Percentiles rank a stretch among this genome's conserved stretches.
These are phyloP conservation scores for Poeciliopsis gracilis DNA, from an alignment of 2,797 vertebrate genomes.

Conservation along the genomic window DNA sequence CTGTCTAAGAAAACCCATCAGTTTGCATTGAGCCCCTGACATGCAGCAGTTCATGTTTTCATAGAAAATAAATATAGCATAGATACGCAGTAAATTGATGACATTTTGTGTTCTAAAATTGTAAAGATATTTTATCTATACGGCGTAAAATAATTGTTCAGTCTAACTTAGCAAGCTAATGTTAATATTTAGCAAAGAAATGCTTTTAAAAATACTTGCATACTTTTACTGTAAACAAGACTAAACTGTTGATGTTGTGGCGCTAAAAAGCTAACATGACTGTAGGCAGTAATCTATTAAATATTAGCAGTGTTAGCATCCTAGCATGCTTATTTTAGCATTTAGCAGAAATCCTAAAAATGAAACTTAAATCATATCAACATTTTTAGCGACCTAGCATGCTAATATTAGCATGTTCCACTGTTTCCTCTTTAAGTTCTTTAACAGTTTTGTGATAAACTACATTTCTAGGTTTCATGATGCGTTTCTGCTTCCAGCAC, in stretches of 20 bases:
- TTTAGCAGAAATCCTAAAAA: not conserved
- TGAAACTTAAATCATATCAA: not conserved
- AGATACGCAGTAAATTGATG: not conserved
- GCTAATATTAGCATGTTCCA: not conserved
- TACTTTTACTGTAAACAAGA: not conserved
- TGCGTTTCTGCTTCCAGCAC: not conserved
- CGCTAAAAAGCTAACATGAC: not conserved
- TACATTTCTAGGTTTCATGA: constrained; percentile 3
- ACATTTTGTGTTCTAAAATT: too few species aligned
- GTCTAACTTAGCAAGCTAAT: not conserved
- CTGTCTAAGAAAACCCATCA: not conserved
- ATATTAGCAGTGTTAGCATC: not conserved
- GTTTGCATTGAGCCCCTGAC: not conserved
- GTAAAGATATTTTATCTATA: not conserved
- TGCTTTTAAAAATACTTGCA: not conserved
- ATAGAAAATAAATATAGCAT: not conserved
- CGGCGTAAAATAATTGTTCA: not conserved
- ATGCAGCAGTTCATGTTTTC: not conserved
- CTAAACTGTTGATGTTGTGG: not conserved
- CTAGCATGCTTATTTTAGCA: not conserved
- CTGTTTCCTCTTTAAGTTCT: not conserved
- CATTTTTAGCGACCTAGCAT: not conserved
- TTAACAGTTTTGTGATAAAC: not conserved
- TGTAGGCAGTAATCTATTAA: not conserved
- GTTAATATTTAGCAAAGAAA: not conserved